phyloP scores from a whole-genome alignment of 2,797 vertebrate genomes.

The Epinephelus coioides region DNA sequence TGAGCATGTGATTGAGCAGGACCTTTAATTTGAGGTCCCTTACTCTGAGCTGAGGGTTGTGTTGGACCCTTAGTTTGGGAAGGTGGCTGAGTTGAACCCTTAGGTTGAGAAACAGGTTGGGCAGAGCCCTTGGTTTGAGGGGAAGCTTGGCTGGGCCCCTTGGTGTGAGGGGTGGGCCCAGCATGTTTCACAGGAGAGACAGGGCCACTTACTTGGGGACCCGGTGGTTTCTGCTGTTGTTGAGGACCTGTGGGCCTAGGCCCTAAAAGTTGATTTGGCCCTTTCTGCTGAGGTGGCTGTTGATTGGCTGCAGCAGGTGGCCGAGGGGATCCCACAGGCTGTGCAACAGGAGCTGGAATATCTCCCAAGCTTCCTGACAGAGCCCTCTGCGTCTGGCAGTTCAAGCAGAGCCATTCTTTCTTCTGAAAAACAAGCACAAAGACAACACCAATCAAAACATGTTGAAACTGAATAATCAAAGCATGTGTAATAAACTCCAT shows the following conservation, averaged over 20 bases:
- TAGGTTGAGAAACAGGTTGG: slow-evolving; percentile 66
- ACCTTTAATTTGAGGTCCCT: slow-evolving; percentile 72
- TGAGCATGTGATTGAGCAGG: slow-evolving; percentile 68
- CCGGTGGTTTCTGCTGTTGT: slow-evolving; percentile 84
- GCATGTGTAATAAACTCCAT: not conserved
- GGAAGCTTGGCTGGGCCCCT: slow-evolving; percentile 73
- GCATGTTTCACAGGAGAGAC: slow-evolving; percentile 87
- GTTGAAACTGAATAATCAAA: slow-evolving; percentile 2
- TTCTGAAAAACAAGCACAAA: slow-evolving; percentile 88
- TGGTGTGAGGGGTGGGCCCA: slow-evolving; percentile 85
- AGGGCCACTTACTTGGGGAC: slow-evolving; percentile 89
- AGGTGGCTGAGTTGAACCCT: slow-evolving; percentile 59
- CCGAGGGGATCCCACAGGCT: slow-evolving; percentile 86
- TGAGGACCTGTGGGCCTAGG: slow-evolving; percentile 83
- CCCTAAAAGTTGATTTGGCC: slow-evolving; percentile 84
- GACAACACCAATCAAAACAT: slow-evolving; percentile 42
- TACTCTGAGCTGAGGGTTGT: slow-evolving; percentile 71
- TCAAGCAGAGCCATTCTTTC: slow-evolving; percentile 99
- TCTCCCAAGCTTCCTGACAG: slow-evolving; percentile 95
- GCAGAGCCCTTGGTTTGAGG: slow-evolving; percentile 74
- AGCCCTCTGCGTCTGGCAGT: slow-evolving; percentile 98
- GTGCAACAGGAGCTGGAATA: slow-evolving; percentile 84
- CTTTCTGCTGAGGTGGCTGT: slow-evolving; percentile 84
- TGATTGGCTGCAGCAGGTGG: slow-evolving; percentile 82
- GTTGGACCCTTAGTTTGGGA: slow-evolving; percentile 70